Conservation (phyloP, 2,888 invertebrate species). For the Capitulum mitella region DNA sequence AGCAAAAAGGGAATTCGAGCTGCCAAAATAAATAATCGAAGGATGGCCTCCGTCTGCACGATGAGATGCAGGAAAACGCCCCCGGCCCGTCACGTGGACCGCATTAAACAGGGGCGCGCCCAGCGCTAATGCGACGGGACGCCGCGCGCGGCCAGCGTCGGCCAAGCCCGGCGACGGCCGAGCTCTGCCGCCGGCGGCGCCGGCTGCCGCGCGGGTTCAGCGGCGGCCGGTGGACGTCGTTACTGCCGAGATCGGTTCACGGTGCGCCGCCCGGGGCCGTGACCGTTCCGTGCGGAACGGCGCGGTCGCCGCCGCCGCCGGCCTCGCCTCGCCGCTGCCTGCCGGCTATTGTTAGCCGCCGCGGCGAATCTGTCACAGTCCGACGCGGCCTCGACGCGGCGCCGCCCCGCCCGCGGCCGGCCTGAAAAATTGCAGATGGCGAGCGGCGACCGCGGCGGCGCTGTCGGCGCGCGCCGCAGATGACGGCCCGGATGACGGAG, state of each 20-base stretch:
- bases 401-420: not conserved
- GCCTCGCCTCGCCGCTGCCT: not conserved
- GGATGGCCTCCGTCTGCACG: not conserved
- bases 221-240: no score
- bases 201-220: no score
- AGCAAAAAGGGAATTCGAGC: not conserved
- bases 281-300: no score
- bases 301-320: no score
- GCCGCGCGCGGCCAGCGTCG: not conserved
- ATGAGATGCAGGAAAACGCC: not conserved
- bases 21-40: not conserved
- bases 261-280: no score
- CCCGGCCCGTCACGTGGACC: not conserved
- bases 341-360: not conserved
- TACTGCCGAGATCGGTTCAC: no score
- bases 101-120: not conserved
- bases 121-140: not conserved
- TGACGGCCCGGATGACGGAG: not conserved
- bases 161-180: not conserved
- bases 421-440: not conserved
- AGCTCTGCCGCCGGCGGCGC: no score
- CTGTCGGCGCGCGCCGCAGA: not conserved
- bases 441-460: no score
- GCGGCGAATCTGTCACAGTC: not conserved
- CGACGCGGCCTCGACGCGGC: not conserved